Conservation (phyloP, 2,888 invertebrate genomes). For the Caenorhabditis macrosperma region DNA sequence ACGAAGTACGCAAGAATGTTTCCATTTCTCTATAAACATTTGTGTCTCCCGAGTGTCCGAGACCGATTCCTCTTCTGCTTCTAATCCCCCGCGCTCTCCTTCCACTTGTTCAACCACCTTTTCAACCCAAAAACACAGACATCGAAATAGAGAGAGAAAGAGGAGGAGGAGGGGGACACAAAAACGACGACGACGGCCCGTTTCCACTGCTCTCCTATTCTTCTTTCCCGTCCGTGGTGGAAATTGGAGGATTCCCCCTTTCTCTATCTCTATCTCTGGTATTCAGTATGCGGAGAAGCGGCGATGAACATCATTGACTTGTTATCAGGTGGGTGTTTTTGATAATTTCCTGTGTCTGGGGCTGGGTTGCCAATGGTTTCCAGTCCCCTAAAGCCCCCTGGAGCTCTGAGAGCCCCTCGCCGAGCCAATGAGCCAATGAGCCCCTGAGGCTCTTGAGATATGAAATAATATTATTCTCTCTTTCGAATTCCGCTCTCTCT, state of each 20-base stretch:
- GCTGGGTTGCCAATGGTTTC: background rate
- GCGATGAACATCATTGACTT: slow-evolving; percentile 46
- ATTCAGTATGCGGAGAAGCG: background rate
- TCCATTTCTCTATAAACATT: no score
- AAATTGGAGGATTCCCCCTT: no score
- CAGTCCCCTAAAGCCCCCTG: no score
- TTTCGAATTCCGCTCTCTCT: background rate
- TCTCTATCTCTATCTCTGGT: no score
- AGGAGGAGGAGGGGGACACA: no score
- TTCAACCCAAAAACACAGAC: slow-evolving; percentile 37
- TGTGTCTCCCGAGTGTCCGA: no score
- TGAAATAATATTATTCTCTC: background rate
- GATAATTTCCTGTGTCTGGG: background rate
- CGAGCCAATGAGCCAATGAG: no score
- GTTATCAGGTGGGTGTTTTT: slow-evolving; percentile 40
- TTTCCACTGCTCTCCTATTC: slow-evolving; percentile 8
- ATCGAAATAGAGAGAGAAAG: background rate
- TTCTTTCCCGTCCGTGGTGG: no score
- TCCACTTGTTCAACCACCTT: slow-evolving; percentile 24
- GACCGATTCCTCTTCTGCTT: slow-evolving; percentile 7
- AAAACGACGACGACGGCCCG: no score
- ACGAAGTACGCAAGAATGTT: no score
- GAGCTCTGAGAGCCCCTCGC: no score
- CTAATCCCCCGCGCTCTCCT: background rate
- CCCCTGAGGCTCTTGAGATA: no score